These are phyloP conservation scores for Actinernus sp. DNA, from an alignment of 92 coral and sea anemone species.

Conservation along the genomic window DNA sequence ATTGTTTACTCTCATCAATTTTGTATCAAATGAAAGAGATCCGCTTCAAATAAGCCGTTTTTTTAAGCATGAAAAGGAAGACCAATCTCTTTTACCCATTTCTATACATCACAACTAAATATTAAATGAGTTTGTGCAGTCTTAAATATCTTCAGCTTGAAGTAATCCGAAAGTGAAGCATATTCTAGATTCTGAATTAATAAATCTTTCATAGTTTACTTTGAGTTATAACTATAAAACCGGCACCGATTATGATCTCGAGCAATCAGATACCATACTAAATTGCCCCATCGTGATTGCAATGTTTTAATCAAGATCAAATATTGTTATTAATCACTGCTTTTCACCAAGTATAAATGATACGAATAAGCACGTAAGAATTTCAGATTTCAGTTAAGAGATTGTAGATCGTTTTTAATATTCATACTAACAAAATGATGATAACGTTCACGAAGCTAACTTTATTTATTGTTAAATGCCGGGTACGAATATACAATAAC, in stretches of 20 bases:
- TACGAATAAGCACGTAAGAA: background rate
- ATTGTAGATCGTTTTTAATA: no score
- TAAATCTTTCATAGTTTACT: background rate
- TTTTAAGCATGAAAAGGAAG: background rate
- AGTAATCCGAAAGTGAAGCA: no score
- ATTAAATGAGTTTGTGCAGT: no score
- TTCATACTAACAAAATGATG: no score
- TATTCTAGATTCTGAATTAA: no score
- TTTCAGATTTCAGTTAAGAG: no score
- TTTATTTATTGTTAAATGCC: no score
- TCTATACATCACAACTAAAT: no score
- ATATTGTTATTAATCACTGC: background rate
- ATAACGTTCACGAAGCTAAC: no score
- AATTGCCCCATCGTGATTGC: background rate
- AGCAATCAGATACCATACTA: background rate
- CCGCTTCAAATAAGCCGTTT: background rate
- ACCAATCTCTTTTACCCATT: background rate
- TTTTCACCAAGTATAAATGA: background rate
- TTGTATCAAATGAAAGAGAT: conserved; percentile 3
- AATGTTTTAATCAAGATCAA: background rate
- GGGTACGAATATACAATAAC: no score
- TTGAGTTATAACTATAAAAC: background rate
- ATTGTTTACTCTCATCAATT: conserved; percentile 4
- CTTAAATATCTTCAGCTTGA: no score
- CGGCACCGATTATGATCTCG: background rate